phyloP scores from a whole-genome alignment of 1,140 invertebrate species.

The Schlechtendalia chinensis region DNA sequence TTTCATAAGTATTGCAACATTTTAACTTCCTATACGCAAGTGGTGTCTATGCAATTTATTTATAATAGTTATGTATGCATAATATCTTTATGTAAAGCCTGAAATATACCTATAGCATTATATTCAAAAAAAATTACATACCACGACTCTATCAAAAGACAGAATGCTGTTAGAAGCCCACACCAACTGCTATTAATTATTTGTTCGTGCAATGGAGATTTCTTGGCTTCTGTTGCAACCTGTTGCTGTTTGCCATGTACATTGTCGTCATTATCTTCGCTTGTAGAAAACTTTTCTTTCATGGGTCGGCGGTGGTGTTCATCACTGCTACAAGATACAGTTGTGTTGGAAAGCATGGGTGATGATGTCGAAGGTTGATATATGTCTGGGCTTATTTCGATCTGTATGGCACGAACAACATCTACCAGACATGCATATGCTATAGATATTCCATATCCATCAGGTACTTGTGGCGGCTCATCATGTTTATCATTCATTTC shows the following conservation, averaged over 20 bases:
- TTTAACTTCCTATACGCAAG: too few relatives aligned
- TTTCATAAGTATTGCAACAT: too few relatives aligned
- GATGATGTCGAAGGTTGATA: neutral
- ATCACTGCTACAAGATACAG: constrained; percentile 4
- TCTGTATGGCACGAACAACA: constrained; percentile 68
- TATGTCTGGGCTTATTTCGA: constrained; percentile 21
- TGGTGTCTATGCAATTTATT: too few relatives aligned
- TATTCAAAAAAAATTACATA: constrained; percentile 54
- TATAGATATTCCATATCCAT: constrained; percentile 93
- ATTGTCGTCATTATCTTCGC: constrained; percentile 56
- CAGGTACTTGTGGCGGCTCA: constrained; percentile 87
- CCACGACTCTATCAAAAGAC: constrained; percentile 89
- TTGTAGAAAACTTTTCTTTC: neutral
- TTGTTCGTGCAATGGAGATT: constrained; percentile 67
- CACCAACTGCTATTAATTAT: constrained; percentile 94
- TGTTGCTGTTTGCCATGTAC: constrained; percentile 56
- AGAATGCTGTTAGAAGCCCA: constrained; percentile 85
- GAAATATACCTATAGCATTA: too few relatives aligned
- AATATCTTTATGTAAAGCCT: too few relatives aligned
- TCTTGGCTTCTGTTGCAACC: constrained; percentile 58
- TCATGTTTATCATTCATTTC: constrained; percentile 88
- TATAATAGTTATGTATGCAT: too few relatives aligned
- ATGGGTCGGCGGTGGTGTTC: neutral
- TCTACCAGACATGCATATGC: constrained; percentile 90
- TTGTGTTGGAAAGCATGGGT: neutral